Evolutionary conservation across 2,113 vertebrate species (phyloP), one percentile per base, ranked within the genome.

Genomic region (Semnornis frantzii): DNA sequence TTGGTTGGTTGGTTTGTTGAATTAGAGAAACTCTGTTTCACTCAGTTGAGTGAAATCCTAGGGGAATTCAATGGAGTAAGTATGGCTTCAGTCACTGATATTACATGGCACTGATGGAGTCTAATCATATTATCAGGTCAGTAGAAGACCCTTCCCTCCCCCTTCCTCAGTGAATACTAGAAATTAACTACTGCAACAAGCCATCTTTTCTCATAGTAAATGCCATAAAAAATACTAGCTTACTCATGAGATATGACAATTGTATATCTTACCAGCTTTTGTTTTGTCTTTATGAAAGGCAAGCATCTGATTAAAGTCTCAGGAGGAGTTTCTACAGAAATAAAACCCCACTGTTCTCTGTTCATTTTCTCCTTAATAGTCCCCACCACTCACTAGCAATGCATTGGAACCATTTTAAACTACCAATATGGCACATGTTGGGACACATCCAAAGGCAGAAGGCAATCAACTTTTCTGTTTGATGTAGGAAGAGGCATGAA

Each of bases 101-200:
- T 71, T 90, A 81, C 81, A 70, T 50, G 91, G 71, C 73, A 74
- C 30, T 74, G 82, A 83, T 31, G 76, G 27, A 90, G 44, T 73
- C 48, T 62, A 90, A 93, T 83, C 70, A 75, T 74, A 92, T 87
- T 85, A 75, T 91, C 18, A 63, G 70, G 71, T 69, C 85, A 65
- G 58, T 76, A 89, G 58, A 94, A 92, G 68, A 48, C 6, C 52
- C 15, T 59, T 52, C 85, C 63, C 54, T 11, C 8, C 28, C 14
- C 6, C 18, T 89, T 93, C 70, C 52, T 86, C 46, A 58, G 65
- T 54, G 87, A 94, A 93, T 74, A 73, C 65, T 70, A 33, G 63
- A 82, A 91, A 31, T 10, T 50, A 92, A 87, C 72, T 76, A 87
- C 72, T 76, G 48, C 81, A 95, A 95, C 96, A 90, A 96, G 95